Evolutionary conservation across 2,113 vertebrate species (phyloP), one percentile per base, ranked within the genome.

Genomic region (Rana temporaria): DNA sequence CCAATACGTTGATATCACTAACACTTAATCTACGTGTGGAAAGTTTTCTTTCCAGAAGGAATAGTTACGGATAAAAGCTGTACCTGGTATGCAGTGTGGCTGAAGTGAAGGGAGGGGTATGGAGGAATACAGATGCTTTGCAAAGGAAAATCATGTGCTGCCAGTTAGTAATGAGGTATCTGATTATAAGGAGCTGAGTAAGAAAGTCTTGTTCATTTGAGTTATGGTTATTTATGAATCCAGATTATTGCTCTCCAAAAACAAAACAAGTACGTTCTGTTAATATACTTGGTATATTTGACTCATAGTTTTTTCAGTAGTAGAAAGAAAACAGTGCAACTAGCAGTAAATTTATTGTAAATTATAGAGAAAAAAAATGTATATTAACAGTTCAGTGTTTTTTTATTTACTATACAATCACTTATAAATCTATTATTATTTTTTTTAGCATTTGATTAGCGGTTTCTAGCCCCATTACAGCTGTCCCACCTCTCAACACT

Each of bases 181-280:
- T 75, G 56, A 60, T 62, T 75, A 75, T 38, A 5, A 11, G n/a
- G 42, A 75, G 60, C 12, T 57, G 60, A 75, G 56, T 22, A 75
- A 75, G 42, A 75, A 24, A 38, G 19, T 75, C 8, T 52, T 32
- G 53, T 30, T 79, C 66, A 42, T 17, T 32, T 24, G 67, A 66
- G 32, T 60, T 34, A 57, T 30, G 14, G 78, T 60, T 79, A 79
- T 79, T 69, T 60, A 59, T 79, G 34, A 69, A 60, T 24, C 65
- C 66, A 70, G 65, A 70, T 59, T 79, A 69, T 38, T 60, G 32
- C 9, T 79, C 55, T 34, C 67, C 42, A 66, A 79, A 79, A 68
- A 34, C 32, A 60, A 79, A 69, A 59, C 65, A 52, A 53, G 56
- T 68, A 9, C 18, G 56, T 42, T 68, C 55, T 60, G n/a, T 18